Evolutionary conservation across 2,797 vertebrate genomes (phyloP).

Genomic region (Urocyon cinereoargenteus): DNA sequence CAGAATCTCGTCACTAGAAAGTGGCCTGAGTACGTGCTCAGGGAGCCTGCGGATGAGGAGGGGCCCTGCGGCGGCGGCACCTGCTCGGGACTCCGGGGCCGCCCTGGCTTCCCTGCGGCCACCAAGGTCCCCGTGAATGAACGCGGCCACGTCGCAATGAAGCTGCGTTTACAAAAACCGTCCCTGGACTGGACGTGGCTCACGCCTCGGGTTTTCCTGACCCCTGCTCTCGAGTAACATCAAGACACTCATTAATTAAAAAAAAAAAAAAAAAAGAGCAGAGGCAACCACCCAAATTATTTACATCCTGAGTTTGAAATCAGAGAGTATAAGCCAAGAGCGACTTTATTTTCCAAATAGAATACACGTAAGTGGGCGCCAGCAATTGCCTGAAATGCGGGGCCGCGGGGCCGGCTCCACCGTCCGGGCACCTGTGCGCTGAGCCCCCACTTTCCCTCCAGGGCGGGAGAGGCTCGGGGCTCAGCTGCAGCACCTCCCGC

Average conservation of each 20-base stretch:
- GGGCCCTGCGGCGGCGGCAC: not conserved
- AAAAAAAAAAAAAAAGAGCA: not conserved
- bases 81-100: not conserved
- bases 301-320: not conserved
- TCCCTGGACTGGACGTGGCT: not conserved
- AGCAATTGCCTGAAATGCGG: too few species aligned
- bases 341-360: not conserved
- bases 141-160: not conserved
- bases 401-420: not conserved
- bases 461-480: not conserved
- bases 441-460: not conserved
- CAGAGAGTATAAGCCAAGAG: not conserved
- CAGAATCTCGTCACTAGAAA: not conserved
- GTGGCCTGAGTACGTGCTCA: not conserved
- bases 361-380: not conserved
- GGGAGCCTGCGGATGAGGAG: not conserved
- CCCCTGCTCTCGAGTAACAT: not conserved
- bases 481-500: not conserved
- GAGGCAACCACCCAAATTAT: not conserved
- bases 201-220: not conserved
- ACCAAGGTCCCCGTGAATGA: not conserved
- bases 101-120: not conserved
- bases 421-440: not conserved
- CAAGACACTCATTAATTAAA: not conserved
- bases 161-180: not conserved